Conservation (phyloP, 2,888 invertebrate genomes). For the Drosophila meridiana region DNA sequence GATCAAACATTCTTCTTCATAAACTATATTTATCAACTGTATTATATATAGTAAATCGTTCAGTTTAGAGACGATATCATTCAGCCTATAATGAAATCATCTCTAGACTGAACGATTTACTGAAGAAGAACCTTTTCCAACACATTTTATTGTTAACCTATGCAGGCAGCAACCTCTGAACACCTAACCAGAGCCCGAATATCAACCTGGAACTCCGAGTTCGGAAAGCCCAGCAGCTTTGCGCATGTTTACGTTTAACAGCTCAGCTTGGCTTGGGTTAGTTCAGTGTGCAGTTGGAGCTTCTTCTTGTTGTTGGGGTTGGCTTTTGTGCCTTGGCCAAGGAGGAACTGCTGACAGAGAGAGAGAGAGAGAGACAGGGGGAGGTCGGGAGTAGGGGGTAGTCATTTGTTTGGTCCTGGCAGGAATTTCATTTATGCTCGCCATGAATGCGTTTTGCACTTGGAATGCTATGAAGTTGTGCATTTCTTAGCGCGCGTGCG, state of each 20-base stretch:
- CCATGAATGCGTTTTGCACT: slow-evolving; percentile 74
- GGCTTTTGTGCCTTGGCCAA: slow-evolving; percentile 13
- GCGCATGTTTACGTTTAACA: slow-evolving; percentile 19
- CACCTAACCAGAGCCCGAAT: neutral
- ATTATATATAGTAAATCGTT: neutral
- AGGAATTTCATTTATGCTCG: slow-evolving; percentile 77
- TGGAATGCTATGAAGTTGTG: slow-evolving; percentile 78
- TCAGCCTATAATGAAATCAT: neutral
- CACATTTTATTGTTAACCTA: neutral
- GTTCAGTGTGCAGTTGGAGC: slow-evolving; percentile 19
- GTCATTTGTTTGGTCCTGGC: slow-evolving; percentile 50
- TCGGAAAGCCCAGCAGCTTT: slow-evolving; percentile 4
- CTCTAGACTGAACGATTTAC: too few species aligned
- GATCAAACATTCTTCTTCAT: too few species aligned
- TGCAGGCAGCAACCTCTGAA: neutral
- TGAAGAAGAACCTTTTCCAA: neutral
- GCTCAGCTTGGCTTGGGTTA: slow-evolving; percentile 16
- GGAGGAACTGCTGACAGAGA: neutral
- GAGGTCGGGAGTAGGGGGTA: neutral
- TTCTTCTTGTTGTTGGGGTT: slow-evolving; percentile 9
- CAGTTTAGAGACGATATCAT: neutral
- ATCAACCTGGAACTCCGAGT: neutral
- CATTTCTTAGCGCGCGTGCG: slow-evolving; percentile 79
- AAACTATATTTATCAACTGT: too few species aligned
- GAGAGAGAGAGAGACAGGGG: neutral